A percentile compares a stretch with the other conserved stretches of the same genome.
Conservation (phyloP, 2,888 invertebrate genomes). For the Temnothorax ravouxi region DNA sequence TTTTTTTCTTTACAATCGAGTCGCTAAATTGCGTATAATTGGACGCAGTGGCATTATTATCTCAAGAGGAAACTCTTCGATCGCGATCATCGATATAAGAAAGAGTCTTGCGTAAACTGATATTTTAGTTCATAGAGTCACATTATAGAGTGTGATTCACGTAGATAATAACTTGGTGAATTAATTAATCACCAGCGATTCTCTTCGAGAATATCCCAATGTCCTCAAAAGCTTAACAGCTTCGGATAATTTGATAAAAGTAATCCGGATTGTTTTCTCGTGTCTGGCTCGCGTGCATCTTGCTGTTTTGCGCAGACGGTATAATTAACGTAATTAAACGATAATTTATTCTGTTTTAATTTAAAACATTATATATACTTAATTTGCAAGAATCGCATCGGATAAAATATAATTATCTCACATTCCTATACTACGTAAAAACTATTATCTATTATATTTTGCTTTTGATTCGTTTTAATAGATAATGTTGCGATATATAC, state of each 20-base stretch:
- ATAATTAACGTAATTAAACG: constrained; percentile 20
- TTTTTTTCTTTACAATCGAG: constrained; percentile 54
- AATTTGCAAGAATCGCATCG: constrained; percentile 5
- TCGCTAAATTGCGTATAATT: constrained; percentile 66
- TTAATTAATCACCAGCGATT: constrained; percentile 18
- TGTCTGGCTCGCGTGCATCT: constrained; percentile 12
- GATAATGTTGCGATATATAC: not conserved
- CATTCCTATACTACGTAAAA: not conserved
- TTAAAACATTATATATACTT: not conserved
- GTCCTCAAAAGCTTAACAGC: not conserved
- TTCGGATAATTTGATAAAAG: constrained; percentile 32
- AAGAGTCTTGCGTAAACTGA: not conserved
- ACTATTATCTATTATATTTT: not conserved
- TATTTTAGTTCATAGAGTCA: constrained; percentile 2
- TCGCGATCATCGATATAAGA: constrained; percentile 36
- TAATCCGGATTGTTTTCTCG: not conserved
- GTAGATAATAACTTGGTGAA: constrained; percentile 3
- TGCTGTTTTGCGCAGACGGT: not conserved
- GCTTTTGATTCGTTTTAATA: not conserved
- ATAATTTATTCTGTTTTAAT: not conserved
- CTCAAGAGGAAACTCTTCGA: constrained; percentile 42
- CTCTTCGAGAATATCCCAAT: not conserved
- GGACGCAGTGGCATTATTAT: constrained; percentile 65
- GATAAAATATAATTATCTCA: constrained; percentile 13
- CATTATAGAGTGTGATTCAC: not conserved